These are phyloP conservation scores for Amaurobius ferox DNA, from an alignment of 2,888 invertebrate species.

Conservation along the genomic window DNA sequence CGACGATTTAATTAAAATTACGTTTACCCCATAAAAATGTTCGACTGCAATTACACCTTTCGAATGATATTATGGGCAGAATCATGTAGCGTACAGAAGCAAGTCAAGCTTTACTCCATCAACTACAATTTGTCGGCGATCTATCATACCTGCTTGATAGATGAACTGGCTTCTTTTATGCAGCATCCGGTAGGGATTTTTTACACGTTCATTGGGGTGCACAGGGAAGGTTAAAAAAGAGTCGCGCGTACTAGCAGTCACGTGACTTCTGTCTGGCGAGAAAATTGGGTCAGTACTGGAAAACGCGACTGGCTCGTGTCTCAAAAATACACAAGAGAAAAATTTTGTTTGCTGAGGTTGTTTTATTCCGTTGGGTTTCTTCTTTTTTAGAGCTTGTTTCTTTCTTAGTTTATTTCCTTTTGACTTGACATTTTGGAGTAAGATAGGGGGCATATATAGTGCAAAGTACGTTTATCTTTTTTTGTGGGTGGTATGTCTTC, in stretches of 20 bases:
- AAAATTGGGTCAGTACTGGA: slow-evolving; percentile 36
- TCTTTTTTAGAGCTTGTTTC: background rate
- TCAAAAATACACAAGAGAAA: slow-evolving; percentile 19
- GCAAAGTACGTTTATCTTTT: too few relatives aligned
- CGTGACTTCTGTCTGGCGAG: slow-evolving; percentile 44
- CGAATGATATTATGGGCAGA: too few relatives aligned
- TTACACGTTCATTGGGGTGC: background rate
- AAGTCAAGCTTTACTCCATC: slow-evolving; percentile 23
- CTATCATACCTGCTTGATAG: slow-evolving; percentile 27
- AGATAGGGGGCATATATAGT: too few relatives aligned
- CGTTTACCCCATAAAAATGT: too few relatives aligned
- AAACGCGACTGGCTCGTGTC: slow-evolving; percentile 40
- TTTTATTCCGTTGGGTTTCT: slow-evolving; percentile 27
- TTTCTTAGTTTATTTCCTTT: background rate
- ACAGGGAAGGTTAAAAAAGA: slow-evolving; percentile 2
- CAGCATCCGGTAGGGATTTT: slow-evolving; percentile 36
- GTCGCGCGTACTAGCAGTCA: slow-evolving; percentile 18
- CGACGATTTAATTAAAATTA: too few relatives aligned
- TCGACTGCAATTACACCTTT: too few relatives aligned
- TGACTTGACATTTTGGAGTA: too few relatives aligned
- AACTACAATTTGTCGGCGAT: slow-evolving; percentile 50
- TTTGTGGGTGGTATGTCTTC: too few relatives aligned
- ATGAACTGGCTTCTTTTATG: slow-evolving; percentile 11
- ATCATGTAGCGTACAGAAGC: too few relatives aligned
- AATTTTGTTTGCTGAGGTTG: background rate